These are phyloP conservation scores for Galerucella calmariensis DNA, from an alignment of 2,888 invertebrate species.

Conservation along the genomic window DNA sequence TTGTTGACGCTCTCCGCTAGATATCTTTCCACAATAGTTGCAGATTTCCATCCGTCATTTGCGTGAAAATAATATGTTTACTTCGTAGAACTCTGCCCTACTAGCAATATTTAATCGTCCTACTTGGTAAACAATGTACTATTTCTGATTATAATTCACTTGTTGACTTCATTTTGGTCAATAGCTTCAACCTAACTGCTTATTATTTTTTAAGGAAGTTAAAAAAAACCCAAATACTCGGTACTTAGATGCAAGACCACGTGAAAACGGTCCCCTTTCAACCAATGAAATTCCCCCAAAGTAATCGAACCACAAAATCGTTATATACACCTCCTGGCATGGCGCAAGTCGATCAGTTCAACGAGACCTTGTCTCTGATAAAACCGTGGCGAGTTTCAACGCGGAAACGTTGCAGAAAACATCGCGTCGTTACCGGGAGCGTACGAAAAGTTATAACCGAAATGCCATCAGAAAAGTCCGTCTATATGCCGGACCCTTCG, in stretches of 20 bases:
- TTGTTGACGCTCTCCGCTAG: too few species aligned
- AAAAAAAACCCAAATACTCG: background rate
- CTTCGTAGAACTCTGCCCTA: too few species aligned
- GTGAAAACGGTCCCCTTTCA: background rate
- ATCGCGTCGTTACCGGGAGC: background rate
- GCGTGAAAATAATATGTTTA: too few species aligned
- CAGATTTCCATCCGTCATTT: too few species aligned
- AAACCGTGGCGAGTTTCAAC: background rate
- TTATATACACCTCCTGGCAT: background rate
- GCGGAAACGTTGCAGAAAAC: background rate
- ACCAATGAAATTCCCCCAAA: background rate
- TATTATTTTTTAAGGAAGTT: background rate
- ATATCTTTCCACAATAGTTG: too few species aligned
- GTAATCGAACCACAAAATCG: slow-evolving; percentile 3
- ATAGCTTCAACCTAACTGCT: too few species aligned
- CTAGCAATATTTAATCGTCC: too few species aligned
- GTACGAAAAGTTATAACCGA: slow-evolving; percentile 30
- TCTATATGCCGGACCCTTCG: slow-evolving; percentile 71
- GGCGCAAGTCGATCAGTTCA: slow-evolving; percentile 1
- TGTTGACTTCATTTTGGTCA: too few species aligned
- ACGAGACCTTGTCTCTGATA: background rate
- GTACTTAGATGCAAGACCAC: background rate
- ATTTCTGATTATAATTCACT: too few species aligned
- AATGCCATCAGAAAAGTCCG: slow-evolving; percentile 70
- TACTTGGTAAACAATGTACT: too few species aligned